These are phyloP conservation scores for Takifugu rubripes DNA, from an alignment of 2,797 vertebrate species.

Conservation along the genomic window DNA sequence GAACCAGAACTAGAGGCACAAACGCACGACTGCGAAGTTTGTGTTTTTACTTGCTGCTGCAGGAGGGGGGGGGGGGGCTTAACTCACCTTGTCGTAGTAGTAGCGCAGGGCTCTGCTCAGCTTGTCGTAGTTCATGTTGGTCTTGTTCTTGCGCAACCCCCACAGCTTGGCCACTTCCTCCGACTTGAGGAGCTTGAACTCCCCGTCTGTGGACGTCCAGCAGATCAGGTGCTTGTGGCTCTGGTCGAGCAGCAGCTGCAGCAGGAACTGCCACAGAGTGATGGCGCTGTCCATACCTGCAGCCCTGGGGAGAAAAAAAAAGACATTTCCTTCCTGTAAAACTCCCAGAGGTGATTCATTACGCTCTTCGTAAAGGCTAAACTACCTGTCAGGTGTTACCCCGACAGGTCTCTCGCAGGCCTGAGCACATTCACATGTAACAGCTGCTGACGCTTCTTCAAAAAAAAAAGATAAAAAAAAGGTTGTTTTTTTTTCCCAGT, in stretches of 20 bases:
- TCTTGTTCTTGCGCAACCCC: slow-evolving; percentile 96
- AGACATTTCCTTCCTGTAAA: too few species aligned
- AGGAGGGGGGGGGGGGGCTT: too few species aligned
- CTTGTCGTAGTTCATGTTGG: slow-evolving; percentile 98
- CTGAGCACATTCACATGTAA: background rate
- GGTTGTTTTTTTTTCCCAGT: background rate
- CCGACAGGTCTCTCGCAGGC: too few species aligned
- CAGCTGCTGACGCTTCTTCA: background rate
- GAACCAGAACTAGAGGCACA: slow-evolving; percentile 9
- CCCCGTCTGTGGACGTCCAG: slow-evolving; percentile 93
- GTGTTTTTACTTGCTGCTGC: too few species aligned
- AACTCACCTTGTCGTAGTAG: slow-evolving; percentile 93
- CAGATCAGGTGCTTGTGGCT: slow-evolving; percentile 95
- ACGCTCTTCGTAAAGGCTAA: too few species aligned
- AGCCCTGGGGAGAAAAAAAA: slow-evolving; percentile 4
- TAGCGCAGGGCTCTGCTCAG: slow-evolving; percentile 94
- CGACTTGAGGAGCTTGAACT: slow-evolving; percentile 95
- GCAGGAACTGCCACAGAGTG: slow-evolving; percentile 97
- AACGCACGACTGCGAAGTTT: too few species aligned
- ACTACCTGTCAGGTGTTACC: too few species aligned
- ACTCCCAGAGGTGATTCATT: too few species aligned
- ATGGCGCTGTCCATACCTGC: slow-evolving; percentile 97
- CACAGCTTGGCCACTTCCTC: slow-evolving; percentile 97
- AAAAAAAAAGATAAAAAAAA: slow-evolving; percentile 2
- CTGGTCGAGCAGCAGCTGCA: slow-evolving; percentile 94